Conservation (phyloP, 37 sponge, comb jelly and placozoan species). For the Spongia lamella region DNA sequence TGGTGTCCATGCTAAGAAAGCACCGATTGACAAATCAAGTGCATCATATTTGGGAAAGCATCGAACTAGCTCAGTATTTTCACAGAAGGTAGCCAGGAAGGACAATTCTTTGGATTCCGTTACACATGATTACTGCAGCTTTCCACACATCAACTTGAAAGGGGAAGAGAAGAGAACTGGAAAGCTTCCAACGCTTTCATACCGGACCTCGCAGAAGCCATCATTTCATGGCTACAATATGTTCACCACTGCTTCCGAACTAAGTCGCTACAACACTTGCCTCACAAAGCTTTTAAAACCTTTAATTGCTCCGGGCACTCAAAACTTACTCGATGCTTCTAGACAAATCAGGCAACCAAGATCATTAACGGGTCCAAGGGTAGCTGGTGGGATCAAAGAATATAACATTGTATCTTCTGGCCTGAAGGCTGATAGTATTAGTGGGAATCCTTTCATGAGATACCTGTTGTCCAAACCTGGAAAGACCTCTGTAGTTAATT, state of each 20-base stretch:
- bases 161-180: not conserved
- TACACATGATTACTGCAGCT: no score
- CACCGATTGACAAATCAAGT: no score
- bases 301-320: slow-evolving; percentile 34
- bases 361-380: not conserved
- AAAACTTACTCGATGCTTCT: not conserved
- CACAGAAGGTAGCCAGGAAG: no score
- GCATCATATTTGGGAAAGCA: no score
- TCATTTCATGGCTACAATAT: no score
- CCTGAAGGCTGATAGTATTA: slow-evolving; percentile 45
- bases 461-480: slow-evolving; percentile 8
- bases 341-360: not conserved
- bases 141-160: slow-evolving; percentile 1
- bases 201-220: no score
- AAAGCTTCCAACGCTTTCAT: no score
- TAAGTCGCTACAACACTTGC: no score
- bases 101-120: no score
- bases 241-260: no score
- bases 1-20: no score
- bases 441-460: slow-evolving; percentile 49
- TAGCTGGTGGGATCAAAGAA: not conserved
- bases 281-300: not conserved
- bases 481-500: not conserved
- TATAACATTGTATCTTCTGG: slow-evolving; percentile 17
- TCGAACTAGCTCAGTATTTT: no score